Evolutionary conservation across 2,113 vertebrate species (phyloP).

Genomic region (Periophthalmodon schlosseri): DNA sequence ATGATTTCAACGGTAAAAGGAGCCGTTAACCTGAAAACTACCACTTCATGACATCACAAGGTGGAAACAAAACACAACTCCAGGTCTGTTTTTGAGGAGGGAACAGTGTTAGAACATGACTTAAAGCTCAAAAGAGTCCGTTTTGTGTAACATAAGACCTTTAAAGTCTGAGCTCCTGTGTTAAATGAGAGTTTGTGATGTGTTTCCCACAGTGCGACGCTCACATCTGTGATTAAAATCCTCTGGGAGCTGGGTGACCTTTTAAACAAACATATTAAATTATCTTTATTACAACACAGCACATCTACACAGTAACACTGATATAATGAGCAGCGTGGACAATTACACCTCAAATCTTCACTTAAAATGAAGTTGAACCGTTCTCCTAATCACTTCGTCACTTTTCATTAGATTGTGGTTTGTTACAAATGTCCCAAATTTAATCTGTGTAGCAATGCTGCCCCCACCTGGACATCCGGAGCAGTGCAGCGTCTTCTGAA

Average conservation of each 20-base stretch:
- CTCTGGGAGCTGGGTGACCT: conserved; percentile 16
- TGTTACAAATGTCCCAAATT: too few species aligned
- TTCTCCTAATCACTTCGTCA: conserved; percentile 30
- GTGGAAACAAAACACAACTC: too few species aligned
- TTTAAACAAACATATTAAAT: conserved; percentile 22
- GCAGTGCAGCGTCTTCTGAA: conserved; percentile 23
- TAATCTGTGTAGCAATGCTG: conserved; percentile 55
- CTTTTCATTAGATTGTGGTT: conserved; percentile 27
- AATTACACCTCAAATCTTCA: background rate
- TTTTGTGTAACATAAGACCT: too few species aligned
- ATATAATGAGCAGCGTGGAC: background rate
- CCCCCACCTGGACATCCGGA: conserved; percentile 49
- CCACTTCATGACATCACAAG: too few species aligned
- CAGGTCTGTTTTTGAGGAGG: too few species aligned
- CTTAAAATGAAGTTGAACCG: background rate
- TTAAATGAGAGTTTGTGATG: conserved; percentile 25
- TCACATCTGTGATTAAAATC: conserved; percentile 10
- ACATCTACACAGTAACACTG: background rate
- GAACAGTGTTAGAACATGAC: too few species aligned
- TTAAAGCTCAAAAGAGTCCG: too few species aligned
- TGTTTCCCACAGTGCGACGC: background rate
- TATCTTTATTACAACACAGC: background rate
- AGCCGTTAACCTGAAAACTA: too few species aligned
- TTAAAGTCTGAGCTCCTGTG: background rate
- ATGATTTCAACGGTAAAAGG: too few species aligned